Base-by-base conservation (phyloP, 2,797 vertebrate species). In the Notolabrus celidotus region DNA sequence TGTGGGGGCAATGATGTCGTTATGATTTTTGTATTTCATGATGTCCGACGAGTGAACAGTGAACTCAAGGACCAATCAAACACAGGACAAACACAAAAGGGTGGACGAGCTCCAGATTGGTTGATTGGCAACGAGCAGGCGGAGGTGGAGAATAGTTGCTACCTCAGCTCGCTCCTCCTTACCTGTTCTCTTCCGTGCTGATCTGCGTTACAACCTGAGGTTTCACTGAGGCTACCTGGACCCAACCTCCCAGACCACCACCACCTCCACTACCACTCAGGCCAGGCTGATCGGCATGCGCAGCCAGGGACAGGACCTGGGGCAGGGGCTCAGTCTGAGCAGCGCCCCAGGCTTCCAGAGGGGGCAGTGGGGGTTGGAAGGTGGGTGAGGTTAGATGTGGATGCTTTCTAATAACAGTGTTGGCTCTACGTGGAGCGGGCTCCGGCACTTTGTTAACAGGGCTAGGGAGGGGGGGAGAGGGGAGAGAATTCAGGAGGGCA, bases 341-440 rank as follows among this genome's bases (percentile, higher is more conserved):
- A 62, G 84, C 27, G 83, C 74, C 83, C 80, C 80, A 86, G 59
- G 88, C 92, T 91, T 99, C 97, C 58, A 91, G 86, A 79, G 95
- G 96, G 60, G 96, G 95, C 71, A 95, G 94, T 27, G 95, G 93
- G 9, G 96, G 95, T 88, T 97, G 96, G 95, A 96, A 96, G 92
- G 95, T 94, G 7, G 97, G 96, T 73, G 96, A 95, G 84, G 91
- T 90, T 83, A 88, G 88, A 58, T 96, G 96, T 85, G 95, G 95
- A 93, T 97, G 97, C 94, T 98, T 99, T 96, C 95, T 97, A 95
- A 83, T 95, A 92, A 97, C 82, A 89, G 95, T 94, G 94, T 87
- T 93, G 89, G 93, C 79, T 94, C 96, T 95, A 95, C 96, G 96
- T 51, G 94, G 92, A 67, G 92, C 80, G 72, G 95, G 92, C 79